phyloP scores from a whole-genome alignment of 2,113 vertebrate genomes.

The Oryzias woworae region DNA sequence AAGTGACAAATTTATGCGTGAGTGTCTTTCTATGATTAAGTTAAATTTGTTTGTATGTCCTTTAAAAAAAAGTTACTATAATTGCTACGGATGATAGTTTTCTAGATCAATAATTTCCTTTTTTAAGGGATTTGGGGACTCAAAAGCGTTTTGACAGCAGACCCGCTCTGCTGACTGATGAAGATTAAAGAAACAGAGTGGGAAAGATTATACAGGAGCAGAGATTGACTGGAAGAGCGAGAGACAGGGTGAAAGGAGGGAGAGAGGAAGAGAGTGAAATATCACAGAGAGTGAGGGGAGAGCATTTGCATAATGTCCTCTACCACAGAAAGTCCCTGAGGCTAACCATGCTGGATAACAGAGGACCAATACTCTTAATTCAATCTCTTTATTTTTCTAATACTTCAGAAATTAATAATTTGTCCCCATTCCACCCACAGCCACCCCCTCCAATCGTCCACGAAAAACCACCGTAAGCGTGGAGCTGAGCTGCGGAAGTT shows the following conservation, averaged over 20 bases:
- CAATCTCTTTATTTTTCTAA: conserved; percentile 99
- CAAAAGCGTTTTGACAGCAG: conserved; percentile 44
- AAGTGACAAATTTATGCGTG: too few species aligned
- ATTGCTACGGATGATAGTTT: background rate
- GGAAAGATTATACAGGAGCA: conserved; percentile 75
- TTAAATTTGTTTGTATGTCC: too few species aligned
- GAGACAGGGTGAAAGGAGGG: conserved; percentile 33
- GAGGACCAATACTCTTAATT: conserved; percentile 99
- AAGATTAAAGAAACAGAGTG: conserved; percentile 69
- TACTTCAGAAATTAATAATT: conserved; percentile 99
- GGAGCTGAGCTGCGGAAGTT: conserved; percentile 93
- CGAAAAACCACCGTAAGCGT: conserved; percentile 98
- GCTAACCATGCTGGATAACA: conserved; percentile 95
- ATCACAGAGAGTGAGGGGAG: conserved; percentile 50
- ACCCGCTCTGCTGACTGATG: conserved; percentile 67
- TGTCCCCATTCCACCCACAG: conserved; percentile 75
- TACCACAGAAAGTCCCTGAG: conserved; percentile 94
- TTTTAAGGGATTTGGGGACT: conserved; percentile 37
- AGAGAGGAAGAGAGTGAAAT: conserved; percentile 39
- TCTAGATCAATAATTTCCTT: conserved; percentile 37
- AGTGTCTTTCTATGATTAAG: too few species aligned
- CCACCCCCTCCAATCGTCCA: conserved; percentile 53
- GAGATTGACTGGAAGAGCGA: conserved; percentile 60
- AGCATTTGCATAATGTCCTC: conserved; percentile 99
- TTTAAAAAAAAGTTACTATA: background rate